Evolutionary conservation across 2,888 invertebrate species (phyloP).

Genomic region (Dasysyrphus tricinctus): DNA sequence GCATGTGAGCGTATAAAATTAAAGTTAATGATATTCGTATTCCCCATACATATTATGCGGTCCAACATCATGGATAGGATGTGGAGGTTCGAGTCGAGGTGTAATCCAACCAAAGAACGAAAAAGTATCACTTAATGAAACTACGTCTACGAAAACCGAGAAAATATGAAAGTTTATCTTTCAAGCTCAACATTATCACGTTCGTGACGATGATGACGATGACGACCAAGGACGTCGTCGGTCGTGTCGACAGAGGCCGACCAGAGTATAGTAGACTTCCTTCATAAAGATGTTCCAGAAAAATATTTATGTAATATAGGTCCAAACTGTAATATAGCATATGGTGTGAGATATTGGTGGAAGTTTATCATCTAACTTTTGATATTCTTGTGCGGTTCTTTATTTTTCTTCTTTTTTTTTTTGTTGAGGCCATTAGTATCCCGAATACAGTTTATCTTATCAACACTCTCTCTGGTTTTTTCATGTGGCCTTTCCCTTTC

Average conservation of each 20-base stretch:
- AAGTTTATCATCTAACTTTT: slow-evolving; percentile 45
- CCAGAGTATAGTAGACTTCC: not conserved
- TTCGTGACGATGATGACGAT: slow-evolving; percentile 27
- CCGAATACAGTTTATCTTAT: slow-evolving; percentile 36
- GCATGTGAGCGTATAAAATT: slow-evolving; percentile 72
- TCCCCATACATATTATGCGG: slow-evolving; percentile 22
- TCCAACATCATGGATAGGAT: slow-evolving; percentile 1
- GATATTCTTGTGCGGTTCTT: slow-evolving; percentile 12
- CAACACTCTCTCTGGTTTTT: slow-evolving; percentile 29
- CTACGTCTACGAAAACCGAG: slow-evolving; percentile 51
- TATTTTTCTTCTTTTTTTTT: slow-evolving; percentile 15
- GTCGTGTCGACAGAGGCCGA: too few relatives aligned
- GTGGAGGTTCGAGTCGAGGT: not conserved
- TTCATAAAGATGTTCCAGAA: slow-evolving; percentile 6
- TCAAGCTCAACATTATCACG: slow-evolving; percentile 70
- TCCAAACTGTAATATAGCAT: not conserved
- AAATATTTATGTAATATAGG: not conserved
- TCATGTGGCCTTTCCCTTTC: too few relatives aligned
- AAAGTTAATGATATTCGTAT: slow-evolving; percentile 69
- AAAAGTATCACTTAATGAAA: slow-evolving; percentile 71
- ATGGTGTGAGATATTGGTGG: slow-evolving; percentile 22
- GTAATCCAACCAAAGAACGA: slow-evolving; percentile 41
- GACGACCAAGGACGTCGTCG: not conserved
- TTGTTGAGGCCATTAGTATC: slow-evolving; percentile 10
- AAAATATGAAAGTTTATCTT: slow-evolving; percentile 73